Evolutionary conservation across 2,888 invertebrate genomes (phyloP).

Genomic region (Pristionchus exspectatus): DNA sequence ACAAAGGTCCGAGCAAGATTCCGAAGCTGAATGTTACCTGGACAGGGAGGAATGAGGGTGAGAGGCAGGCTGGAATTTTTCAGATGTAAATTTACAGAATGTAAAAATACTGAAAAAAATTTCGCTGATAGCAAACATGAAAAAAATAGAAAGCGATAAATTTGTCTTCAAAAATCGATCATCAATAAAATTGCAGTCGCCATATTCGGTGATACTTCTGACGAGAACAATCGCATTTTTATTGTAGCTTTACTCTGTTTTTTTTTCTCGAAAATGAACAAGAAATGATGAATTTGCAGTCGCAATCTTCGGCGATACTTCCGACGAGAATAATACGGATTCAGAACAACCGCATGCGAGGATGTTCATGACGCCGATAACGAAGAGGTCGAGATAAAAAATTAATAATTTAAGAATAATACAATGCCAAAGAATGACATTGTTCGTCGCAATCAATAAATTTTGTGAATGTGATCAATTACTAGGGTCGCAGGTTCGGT

Average conservation of each 20-base stretch:
- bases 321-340: slow-evolving; percentile 75
- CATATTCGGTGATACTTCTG: slow-evolving; percentile 77
- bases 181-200: slow-evolving; percentile 65
- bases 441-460: too few relatives aligned
- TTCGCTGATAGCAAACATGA: too few relatives aligned
- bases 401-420: too few relatives aligned
- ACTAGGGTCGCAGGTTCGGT: too few relatives aligned
- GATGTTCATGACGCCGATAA: slow-evolving; percentile 48
- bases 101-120: too few relatives aligned
- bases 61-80: slow-evolving; percentile 23
- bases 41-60: slow-evolving; percentile 78
- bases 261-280: neutral
- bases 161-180: too few relatives aligned
- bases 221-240: slow-evolving; percentile 63
- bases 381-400: neutral
- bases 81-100: too few relatives aligned
- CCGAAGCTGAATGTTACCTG: slow-evolving; percentile 77
- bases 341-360: slow-evolving; percentile 64
- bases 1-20: slow-evolving; percentile 65
- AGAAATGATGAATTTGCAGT: slow-evolving; percentile 62
- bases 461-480: too few relatives aligned
- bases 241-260: neutral
- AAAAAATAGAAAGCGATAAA: too few relatives aligned
- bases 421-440: too few relatives aligned
- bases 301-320: slow-evolving; percentile 77